Evolutionary conservation across 1,140 invertebrate species (phyloP).

Genomic region (Cataglyphis hispanica): DNA sequence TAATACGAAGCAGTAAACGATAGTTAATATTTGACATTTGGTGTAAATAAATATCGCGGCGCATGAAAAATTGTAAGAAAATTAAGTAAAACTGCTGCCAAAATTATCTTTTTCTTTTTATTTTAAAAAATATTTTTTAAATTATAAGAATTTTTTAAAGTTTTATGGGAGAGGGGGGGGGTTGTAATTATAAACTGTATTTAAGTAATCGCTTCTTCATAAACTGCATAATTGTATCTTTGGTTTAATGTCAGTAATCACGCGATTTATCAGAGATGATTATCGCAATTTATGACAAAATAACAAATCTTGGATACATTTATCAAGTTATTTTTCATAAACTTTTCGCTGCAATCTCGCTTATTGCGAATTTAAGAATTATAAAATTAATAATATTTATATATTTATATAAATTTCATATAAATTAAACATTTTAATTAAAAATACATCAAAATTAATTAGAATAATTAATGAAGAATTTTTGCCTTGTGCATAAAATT

Average conservation of each 20-base stretch:
- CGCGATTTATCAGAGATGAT: neutral
- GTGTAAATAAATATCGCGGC: neutral
- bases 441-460: neutral
- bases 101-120: neutral
- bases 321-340: neutral
- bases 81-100: neutral
- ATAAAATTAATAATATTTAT: neutral
- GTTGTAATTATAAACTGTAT: neutral
- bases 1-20: neutral
- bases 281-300: neutral
- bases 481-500: constrained; percentile 13
- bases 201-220: neutral
- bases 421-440: neutral
- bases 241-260: neutral
- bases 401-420: too few species aligned
- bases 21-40: neutral
- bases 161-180: neutral
- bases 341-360: neutral
- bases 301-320: neutral
- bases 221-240: neutral
- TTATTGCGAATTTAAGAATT: neutral
- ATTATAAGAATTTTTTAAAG: neutral
- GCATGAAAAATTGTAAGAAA: neutral
- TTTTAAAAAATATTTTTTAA: neutral
- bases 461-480: constrained; percentile 22